Percentiles rank a stretch among this genome's conserved stretches.
Evolutionary conservation across 2,888 invertebrate species (phyloP).

Genomic region (Bellardia bayeri): DNA sequence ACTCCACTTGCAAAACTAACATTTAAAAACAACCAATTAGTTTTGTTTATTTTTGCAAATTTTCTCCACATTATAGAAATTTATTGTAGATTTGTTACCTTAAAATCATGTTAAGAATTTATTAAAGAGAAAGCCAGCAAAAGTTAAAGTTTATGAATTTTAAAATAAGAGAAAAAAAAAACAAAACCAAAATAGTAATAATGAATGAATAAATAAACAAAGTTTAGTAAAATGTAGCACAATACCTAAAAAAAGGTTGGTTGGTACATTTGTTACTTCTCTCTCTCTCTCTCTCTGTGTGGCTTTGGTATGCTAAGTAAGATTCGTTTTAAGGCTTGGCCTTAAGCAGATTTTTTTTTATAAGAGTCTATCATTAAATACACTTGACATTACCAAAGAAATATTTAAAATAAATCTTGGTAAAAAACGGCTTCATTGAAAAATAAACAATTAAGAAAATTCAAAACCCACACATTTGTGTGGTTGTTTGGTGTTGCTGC

Average conservation of each 20-base stretch:
- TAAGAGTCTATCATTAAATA: slow-evolving; percentile 56
- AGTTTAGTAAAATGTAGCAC: slow-evolving; percentile 22
- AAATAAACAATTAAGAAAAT: slow-evolving; percentile 48
- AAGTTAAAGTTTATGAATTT: slow-evolving; percentile 40
- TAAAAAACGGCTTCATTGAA: slow-evolving; percentile 16
- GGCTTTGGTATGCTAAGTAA: slow-evolving; percentile 51
- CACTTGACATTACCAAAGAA: slow-evolving; percentile 70
- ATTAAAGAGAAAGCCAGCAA: slow-evolving; percentile 62
- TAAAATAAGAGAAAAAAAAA: slow-evolving; percentile 31
- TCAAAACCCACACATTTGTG: slow-evolving; percentile 40
- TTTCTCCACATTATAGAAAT: slow-evolving; percentile 46
- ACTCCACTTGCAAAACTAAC: not conserved
- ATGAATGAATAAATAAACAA: slow-evolving; percentile 29
- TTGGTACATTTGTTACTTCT: slow-evolving; percentile 19
- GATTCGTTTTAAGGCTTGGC: slow-evolving; percentile 61
- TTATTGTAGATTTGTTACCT: slow-evolving; percentile 37
- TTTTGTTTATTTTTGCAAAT: not conserved
- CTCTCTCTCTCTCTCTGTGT: not conserved
- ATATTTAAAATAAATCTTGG: slow-evolving; percentile 24
- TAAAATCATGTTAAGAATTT: slow-evolving; percentile 68
- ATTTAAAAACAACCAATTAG: not conserved
- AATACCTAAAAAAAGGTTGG: slow-evolving; percentile 54
- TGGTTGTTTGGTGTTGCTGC: not conserved
- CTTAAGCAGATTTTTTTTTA: slow-evolving; percentile 21
- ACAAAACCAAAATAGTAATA: not conserved